These are phyloP conservation scores for Parauchenoglanis punctatus DNA, from an alignment of 2,797 vertebrate species.

Conservation along the genomic window DNA sequence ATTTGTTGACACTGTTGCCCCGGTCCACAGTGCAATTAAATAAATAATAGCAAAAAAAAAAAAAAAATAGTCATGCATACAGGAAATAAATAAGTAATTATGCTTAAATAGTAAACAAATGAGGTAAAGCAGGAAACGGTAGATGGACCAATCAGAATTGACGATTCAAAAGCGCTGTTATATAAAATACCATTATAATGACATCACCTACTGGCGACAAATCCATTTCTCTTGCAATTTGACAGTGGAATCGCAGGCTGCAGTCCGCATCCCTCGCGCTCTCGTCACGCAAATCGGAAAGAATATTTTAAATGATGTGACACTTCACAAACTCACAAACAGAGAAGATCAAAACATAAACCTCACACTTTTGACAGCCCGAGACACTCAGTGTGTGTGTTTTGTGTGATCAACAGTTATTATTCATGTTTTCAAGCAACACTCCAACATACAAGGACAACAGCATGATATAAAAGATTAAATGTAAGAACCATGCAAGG, in stretches of 20 bases:
- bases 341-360: constrained; percentile 38
- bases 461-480: neutral
- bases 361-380: constrained; percentile 11
- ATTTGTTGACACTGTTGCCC: neutral
- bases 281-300: constrained; percentile 32
- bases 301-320: constrained; percentile 69
- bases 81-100: neutral
- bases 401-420: constrained; percentile 2
- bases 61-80: neutral
- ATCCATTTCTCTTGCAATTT: neutral
- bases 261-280: constrained; percentile 42
- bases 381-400: constrained; percentile 42
- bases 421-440: neutral
- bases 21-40: neutral
- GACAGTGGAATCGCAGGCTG: neutral
- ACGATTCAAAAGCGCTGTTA: neutral
- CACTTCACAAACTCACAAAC: constrained; percentile 60
- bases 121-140: neutral
- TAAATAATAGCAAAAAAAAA: neutral
- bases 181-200: neutral
- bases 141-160: neutral
- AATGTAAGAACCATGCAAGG: neutral
- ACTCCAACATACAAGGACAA: neutral
- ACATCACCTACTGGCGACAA: neutral
- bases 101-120: neutral